phyloP scores from a whole-genome alignment of 2,888 invertebrate species.

The Archaeoteleia sp. region DNA sequence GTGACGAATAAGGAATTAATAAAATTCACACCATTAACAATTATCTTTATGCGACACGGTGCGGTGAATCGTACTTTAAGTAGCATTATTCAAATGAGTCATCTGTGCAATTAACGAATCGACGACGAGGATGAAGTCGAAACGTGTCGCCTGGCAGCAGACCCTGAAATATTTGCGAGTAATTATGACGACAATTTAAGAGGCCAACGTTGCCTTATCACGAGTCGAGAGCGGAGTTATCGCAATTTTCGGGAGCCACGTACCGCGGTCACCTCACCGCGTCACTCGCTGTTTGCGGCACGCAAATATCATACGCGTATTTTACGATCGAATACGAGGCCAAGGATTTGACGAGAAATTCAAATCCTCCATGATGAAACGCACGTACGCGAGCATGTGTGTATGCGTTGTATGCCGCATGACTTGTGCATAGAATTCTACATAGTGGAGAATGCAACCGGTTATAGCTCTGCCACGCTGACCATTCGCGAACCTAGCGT shows the following conservation, averaged over 20 bases:
- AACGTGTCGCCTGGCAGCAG: slow-evolving; percentile 14
- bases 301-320: slow-evolving; percentile 29
- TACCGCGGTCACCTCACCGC: neutral
- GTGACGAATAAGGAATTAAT: too few relatives aligned
- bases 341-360: slow-evolving; percentile 50
- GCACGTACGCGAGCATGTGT: slow-evolving; percentile 8
- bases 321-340: slow-evolving; percentile 51
- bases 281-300: slow-evolving; percentile 12
- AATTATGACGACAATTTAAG: slow-evolving; percentile 15
- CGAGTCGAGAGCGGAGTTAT: slow-evolving; percentile 7
- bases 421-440: slow-evolving; percentile 44
- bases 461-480: slow-evolving; percentile 34
- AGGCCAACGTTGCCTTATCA: slow-evolving; percentile 7
- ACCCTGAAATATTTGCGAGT: slow-evolving; percentile 8
- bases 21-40: too few relatives aligned
- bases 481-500: slow-evolving; percentile 44
- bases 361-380: slow-evolving; percentile 40
- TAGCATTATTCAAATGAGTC: slow-evolving; percentile 38
- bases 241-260: neutral
- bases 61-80: slow-evolving; percentile 8
- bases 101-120: slow-evolving; percentile 29
- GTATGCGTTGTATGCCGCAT: slow-evolving; percentile 17
- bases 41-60: too few relatives aligned
- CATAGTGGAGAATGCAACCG: slow-evolving; percentile 49
- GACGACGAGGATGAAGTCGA: slow-evolving; percentile 5